A percentile compares a stretch with the other conserved stretches of the same genome.
These are phyloP conservation scores for Intellagama lesueurii DNA, from an alignment of 2,797 vertebrate genomes.

Conservation along the genomic window DNA sequence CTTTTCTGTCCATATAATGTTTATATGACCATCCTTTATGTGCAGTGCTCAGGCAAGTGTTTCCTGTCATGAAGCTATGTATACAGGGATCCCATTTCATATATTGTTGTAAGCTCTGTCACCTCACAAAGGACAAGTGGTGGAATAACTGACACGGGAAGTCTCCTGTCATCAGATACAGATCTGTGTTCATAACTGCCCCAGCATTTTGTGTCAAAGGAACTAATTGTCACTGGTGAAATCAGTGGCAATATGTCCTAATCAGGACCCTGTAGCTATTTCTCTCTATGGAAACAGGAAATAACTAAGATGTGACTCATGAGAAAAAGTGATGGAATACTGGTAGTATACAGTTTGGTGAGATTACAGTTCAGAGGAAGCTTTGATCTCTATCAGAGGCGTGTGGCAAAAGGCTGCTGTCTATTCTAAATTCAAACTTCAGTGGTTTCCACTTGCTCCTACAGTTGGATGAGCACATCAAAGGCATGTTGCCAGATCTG, in stretches of 20 bases:
- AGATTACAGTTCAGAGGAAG: slow-evolving; percentile 29
- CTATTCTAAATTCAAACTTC: not conserved
- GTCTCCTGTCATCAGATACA: not conserved
- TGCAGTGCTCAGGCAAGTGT: not conserved
- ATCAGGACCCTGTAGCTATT: slow-evolving; percentile 19
- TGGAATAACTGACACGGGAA: not conserved
- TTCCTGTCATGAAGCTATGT: not conserved
- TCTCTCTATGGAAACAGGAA: slow-evolving; percentile 41
- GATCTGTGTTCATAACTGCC: not conserved
- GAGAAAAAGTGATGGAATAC: slow-evolving; percentile 32
- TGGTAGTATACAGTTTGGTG: slow-evolving; percentile 27
- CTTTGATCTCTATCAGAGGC: slow-evolving; percentile 37
- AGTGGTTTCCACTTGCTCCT: not conserved
- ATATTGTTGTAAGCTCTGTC: not conserved
- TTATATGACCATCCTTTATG: not conserved
- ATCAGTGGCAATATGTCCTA: not conserved
- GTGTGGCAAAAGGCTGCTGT: slow-evolving; percentile 30
- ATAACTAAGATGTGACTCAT: slow-evolving; percentile 47
- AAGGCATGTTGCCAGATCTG: not conserved
- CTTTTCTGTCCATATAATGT: not conserved
- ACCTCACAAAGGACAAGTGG: not conserved
- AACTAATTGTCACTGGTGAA: slow-evolving; percentile 3
- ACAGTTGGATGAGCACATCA: not conserved
- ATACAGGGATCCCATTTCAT: not conserved
- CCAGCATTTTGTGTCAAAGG: slow-evolving; percentile 14